Percentiles rank a stretch among this genome's conserved stretches.
Evolutionary conservation across 2,113 vertebrate genomes (phyloP).

Genomic region (Vulpes vulpes): DNA sequence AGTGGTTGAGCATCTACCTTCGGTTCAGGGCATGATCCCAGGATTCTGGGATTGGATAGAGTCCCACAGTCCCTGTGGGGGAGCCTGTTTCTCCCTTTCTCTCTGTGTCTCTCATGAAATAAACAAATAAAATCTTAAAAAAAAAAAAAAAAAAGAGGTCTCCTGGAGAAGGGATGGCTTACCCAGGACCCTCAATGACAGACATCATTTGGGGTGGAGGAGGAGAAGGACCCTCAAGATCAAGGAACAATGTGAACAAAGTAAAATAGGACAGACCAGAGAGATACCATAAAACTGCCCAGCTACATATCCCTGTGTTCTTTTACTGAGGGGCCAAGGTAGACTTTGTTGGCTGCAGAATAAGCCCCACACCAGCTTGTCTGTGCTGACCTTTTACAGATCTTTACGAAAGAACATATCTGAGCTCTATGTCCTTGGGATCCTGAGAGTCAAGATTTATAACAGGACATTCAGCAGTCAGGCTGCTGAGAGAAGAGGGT

Average conservation of each 20-base stretch:
- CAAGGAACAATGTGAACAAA: background rate
- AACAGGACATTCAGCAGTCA: background rate
- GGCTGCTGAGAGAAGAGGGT: background rate
- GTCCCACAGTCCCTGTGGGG: too few relatives aligned
- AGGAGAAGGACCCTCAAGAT: background rate
- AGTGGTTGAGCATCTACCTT: too few relatives aligned
- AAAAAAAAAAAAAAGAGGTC: background rate
- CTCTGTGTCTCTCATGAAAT: too few relatives aligned
- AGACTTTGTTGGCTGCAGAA: background rate
- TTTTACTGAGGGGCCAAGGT: background rate
- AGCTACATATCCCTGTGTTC: background rate
- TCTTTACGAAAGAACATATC: constrained; percentile 10
- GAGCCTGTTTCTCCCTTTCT: too few relatives aligned
- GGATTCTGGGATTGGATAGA: too few relatives aligned
- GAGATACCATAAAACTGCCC: background rate
- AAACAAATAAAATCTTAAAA: too few relatives aligned
- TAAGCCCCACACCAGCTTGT: background rate
- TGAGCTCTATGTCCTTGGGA: background rate
- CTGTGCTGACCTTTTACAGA: background rate
- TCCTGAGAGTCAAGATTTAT: background rate
- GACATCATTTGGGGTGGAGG: background rate
- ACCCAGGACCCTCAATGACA: background rate
- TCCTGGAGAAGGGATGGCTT: background rate
- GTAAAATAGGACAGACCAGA: background rate
- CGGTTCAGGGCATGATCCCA: too few relatives aligned